phyloP scores from a whole-genome alignment of 2,888 invertebrate species.

The Andrena bucephala region DNA sequence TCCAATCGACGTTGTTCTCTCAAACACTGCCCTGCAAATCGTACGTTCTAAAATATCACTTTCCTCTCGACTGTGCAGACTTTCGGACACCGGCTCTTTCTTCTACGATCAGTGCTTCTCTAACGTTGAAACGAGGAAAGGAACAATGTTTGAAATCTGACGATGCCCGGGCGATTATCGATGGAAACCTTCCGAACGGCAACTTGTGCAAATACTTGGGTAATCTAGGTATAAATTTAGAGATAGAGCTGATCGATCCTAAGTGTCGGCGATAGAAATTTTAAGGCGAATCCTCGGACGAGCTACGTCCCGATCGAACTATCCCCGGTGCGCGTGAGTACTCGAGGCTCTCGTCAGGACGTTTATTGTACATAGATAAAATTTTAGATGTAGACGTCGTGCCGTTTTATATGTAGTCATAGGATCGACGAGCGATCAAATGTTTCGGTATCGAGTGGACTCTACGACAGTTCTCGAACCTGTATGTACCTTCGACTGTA shows the following conservation, averaged over 20 bases:
- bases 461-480: constrained; percentile 33
- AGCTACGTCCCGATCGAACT: constrained; percentile 19
- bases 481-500: constrained; percentile 55
- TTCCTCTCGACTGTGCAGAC: neutral
- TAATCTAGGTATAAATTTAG: constrained; percentile 64
- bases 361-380: constrained; percentile 69
- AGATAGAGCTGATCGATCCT: constrained; percentile 53
- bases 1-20: constrained; percentile 46
- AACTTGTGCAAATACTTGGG: constrained; percentile 56
- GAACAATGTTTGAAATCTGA: neutral
- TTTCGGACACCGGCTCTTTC: neutral
- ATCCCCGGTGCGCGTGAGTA: constrained; percentile 8
- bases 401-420: constrained; percentile 67
- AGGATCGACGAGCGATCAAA: constrained; percentile 46
- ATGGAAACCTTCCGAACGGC: constrained; percentile 33
- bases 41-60: constrained; percentile 22
- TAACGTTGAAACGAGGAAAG: neutral
- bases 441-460: constrained; percentile 48
- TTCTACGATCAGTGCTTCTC: constrained; percentile 12
- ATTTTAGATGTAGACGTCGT: constrained; percentile 64
- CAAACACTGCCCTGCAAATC: constrained; percentile 52
- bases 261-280: constrained; percentile 55
- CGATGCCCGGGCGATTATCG: neutral
- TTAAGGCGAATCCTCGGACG: constrained; percentile 37
- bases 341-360: constrained; percentile 39